Percentiles rank a stretch among this genome's conserved stretches.
phyloP scores from a whole-genome alignment of 2,888 invertebrate species.

The Gastracanthus pulcherrimus region DNA sequence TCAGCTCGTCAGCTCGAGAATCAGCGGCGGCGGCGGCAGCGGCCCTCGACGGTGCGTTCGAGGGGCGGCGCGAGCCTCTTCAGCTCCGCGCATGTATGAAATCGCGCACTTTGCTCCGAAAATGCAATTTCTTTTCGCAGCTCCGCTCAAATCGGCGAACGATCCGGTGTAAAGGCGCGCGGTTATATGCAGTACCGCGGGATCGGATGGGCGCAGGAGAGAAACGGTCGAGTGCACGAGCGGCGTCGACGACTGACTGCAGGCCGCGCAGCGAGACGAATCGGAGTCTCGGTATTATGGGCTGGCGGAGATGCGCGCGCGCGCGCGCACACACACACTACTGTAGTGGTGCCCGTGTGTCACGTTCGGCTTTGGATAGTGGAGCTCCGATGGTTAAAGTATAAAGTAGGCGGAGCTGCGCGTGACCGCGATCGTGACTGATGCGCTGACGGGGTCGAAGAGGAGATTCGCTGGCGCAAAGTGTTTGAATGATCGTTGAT shows the following conservation, averaged over 20 bases:
- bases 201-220: background rate
- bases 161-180: no score
- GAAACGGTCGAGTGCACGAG: no score
- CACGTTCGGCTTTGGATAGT: no score
- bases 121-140: background rate
- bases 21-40: no score
- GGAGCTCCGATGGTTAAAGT: no score
- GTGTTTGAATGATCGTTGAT: no score
- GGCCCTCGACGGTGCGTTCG: background rate
- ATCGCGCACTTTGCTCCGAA: background rate
- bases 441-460: background rate
- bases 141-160: no score
- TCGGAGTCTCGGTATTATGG: background rate
- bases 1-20: conserved; percentile 4
- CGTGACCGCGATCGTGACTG: background rate
- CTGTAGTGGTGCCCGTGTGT: background rate
- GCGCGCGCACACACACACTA: no score
- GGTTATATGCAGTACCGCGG: background rate
- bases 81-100: background rate
- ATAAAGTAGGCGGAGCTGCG: no score
- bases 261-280: no score
- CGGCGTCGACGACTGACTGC: background rate
- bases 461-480: no score
- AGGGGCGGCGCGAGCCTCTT: background rate
- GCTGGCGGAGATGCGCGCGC: background rate